These are phyloP conservation scores for Chirona hameri DNA, from an alignment of 2,888 invertebrate species.

Conservation along the genomic window DNA sequence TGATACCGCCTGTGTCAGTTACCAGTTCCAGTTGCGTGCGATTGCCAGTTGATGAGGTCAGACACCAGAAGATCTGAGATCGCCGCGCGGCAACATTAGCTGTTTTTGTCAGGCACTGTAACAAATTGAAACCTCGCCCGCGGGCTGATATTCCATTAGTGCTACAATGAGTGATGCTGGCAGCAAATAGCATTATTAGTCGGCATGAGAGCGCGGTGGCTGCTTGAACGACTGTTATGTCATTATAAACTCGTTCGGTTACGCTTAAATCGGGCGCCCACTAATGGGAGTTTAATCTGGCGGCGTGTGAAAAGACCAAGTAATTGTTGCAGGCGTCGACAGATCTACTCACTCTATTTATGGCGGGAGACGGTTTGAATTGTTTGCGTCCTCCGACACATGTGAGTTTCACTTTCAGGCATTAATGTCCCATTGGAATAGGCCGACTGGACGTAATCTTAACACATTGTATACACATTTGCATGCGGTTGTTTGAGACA, in stretches of 20 bases:
- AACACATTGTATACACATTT: too few relatives aligned
- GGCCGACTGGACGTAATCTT: too few relatives aligned
- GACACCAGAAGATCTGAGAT: too few relatives aligned
- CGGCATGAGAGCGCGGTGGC: neutral
- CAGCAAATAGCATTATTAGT: conserved; percentile 25
- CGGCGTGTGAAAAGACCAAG: neutral
- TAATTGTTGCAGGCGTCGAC: conserved; percentile 12
- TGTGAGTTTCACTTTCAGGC: too few relatives aligned
- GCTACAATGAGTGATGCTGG: neutral
- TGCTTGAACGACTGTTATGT: neutral
- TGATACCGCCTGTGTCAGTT: too few relatives aligned
- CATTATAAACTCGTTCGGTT: conserved; percentile 26
- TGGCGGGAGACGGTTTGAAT: neutral
- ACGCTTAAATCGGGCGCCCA: neutral
- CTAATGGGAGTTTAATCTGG: conserved; percentile 4
- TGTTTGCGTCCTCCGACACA: too few relatives aligned
- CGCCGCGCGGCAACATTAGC: neutral
- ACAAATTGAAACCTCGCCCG: conserved; percentile 9
- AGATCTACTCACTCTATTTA: neutral
- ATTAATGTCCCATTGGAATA: too few relatives aligned
- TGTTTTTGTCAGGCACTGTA: neutral
- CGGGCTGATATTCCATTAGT: conserved; percentile 10
- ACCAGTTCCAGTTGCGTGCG: neutral
- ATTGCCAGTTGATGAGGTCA: too few relatives aligned
- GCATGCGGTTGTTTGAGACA: too few relatives aligned